Evolutionary conservation across 2,888 invertebrate species (phyloP).

Genomic region (Cryptops parisi): DNA sequence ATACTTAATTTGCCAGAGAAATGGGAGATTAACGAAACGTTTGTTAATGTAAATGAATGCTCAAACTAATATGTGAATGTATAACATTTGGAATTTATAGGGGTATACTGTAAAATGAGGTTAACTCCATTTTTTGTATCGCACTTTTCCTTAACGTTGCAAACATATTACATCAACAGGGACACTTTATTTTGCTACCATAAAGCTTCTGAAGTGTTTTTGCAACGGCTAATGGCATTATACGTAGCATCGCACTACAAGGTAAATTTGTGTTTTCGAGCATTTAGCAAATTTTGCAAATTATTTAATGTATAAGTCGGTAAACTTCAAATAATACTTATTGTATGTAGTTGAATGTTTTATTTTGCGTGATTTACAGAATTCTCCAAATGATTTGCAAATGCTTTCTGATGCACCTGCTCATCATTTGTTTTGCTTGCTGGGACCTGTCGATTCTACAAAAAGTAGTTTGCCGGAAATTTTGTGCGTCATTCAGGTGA

Average conservation of each 20-base stretch:
- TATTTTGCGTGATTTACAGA: constrained; percentile 39
- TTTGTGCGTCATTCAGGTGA: constrained; percentile 73
- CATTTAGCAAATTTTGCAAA: neutral
- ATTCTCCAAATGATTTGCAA: constrained; percentile 96
- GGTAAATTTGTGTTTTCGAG: constrained; percentile 31
- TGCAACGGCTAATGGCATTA: constrained; percentile 79
- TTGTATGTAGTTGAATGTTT: too few relatives aligned
- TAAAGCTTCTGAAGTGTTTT: constrained; percentile 77
- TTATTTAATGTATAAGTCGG: neutral
- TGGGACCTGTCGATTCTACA: constrained; percentile 66
- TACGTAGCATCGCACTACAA: constrained; percentile 98
- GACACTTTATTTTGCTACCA: constrained; percentile 97
- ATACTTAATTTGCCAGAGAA: neutral
- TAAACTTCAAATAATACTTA: too few relatives aligned
- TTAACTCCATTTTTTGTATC: neutral
- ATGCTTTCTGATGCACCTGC: constrained; percentile 97
- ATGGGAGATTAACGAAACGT: too few relatives aligned
- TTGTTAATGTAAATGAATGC: too few relatives aligned
- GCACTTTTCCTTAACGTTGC: constrained; percentile 5
- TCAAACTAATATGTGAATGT: neutral
- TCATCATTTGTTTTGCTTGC: constrained; percentile 87
- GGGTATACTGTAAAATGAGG: neutral
- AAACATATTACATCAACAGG: constrained; percentile 32
- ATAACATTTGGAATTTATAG: neutral
- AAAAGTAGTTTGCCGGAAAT: constrained; percentile 67